phyloP scores from a whole-genome alignment of 2,888 invertebrate genomes.

The Clostera curtula region DNA sequence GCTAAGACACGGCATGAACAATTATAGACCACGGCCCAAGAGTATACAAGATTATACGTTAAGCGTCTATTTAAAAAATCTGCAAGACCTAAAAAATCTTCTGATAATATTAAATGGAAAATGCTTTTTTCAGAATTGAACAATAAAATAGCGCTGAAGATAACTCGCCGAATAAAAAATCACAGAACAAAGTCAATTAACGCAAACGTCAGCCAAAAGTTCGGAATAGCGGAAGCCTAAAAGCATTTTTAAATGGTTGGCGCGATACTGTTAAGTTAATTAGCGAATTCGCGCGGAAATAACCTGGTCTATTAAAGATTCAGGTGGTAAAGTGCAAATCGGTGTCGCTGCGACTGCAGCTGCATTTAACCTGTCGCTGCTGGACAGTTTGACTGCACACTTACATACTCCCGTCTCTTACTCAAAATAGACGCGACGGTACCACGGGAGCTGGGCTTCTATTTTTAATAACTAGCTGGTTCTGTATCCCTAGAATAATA shows the following conservation, averaged over 20 bases:
- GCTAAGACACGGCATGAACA: too few species aligned
- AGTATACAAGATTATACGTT: too few species aligned
- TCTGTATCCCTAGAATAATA: too few species aligned
- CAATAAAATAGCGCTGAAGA: too few species aligned
- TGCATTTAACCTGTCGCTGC: constrained; percentile 52
- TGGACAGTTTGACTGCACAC: constrained; percentile 38
- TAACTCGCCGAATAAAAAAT: too few species aligned
- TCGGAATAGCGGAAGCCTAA: constrained; percentile 10
- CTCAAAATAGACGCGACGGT: constrained; percentile 45
- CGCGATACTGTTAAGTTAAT: constrained; percentile 40
- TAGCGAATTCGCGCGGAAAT: constrained; percentile 50
- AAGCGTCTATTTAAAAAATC: too few species aligned
- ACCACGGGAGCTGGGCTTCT: constrained; percentile 22
- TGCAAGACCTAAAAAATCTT: too few species aligned
- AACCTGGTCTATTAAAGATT: constrained; percentile 59
- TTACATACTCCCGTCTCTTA: constrained; percentile 31
- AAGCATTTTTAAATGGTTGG: constrained; percentile 18
- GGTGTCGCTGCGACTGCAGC: constrained; percentile 55
- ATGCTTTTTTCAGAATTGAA: too few species aligned
- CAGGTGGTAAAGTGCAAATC: constrained; percentile 64
- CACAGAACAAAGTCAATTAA: constrained; percentile 17
- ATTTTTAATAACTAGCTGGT: too few species aligned
- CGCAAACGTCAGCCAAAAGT: constrained; percentile 10
- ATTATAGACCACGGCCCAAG: too few species aligned
- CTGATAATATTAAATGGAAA: too few species aligned